phyloP scores from a whole-genome alignment of 2,797 vertebrate species.

The Trachurus trachurus region DNA sequence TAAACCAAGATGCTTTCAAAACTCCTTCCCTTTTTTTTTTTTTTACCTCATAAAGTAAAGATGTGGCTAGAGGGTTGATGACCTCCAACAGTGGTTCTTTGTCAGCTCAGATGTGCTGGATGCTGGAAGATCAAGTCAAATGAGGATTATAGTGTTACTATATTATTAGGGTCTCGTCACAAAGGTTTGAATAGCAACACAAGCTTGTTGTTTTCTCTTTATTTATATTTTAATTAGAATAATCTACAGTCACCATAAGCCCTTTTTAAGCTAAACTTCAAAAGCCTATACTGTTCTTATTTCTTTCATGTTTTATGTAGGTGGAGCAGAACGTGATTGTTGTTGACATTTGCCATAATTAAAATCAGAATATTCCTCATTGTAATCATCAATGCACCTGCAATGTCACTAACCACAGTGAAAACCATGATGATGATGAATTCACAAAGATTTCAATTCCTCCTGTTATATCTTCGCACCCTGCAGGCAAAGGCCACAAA shows the following conservation, averaged over 20 bases:
- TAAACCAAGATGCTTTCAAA: background rate
- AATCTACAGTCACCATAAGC: background rate
- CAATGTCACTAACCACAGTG: background rate
- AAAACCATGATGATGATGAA: background rate
- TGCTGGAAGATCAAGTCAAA: slow-evolving; percentile 3
- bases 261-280: background rate
- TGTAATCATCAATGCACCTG: background rate
- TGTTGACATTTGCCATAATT: no score
- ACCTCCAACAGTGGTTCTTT: background rate
- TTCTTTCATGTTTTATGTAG: no score
- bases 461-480: slow-evolving; percentile 5
- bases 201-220: background rate
- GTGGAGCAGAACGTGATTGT: background rate
- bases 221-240: background rate
- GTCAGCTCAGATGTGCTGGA: background rate
- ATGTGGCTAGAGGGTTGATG: background rate
- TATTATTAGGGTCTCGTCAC: background rate
- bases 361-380: background rate
- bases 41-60: background rate
- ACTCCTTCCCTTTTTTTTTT: background rate
- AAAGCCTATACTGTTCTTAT: no score
- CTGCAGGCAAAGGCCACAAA: slow-evolving; percentile 7
- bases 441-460: background rate
- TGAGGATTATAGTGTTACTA: background rate
- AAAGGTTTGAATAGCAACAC: background rate